phyloP scores from a whole-genome alignment of 1,140 invertebrate genomes.

The Bombus impatiens region DNA sequence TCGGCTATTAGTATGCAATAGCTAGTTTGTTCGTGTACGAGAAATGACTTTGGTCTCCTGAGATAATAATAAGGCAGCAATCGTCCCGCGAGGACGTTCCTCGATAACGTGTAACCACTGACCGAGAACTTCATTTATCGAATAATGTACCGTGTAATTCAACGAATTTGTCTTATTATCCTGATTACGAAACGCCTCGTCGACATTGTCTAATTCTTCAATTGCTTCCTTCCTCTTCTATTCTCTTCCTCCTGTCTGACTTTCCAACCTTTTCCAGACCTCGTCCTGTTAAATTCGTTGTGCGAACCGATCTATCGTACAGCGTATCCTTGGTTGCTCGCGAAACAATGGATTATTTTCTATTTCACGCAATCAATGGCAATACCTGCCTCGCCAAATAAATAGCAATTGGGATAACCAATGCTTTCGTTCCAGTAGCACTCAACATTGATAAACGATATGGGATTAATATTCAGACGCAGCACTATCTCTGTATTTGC shows the following conservation, averaged over 20 bases:
- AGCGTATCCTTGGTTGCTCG: not conserved
- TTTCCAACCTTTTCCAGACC: not conserved
- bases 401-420: too few species aligned
- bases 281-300: not conserved
- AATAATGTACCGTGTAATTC: not conserved
- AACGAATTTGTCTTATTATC: conserved; percentile 9
- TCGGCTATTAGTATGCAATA: conserved; percentile 66
- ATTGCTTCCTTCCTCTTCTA: not conserved
- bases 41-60: conserved; percentile 36
- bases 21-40: conserved; percentile 25
- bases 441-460: too few species aligned
- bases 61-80: conserved; percentile 64
- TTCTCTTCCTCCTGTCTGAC: not conserved
- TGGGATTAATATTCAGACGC: too few species aligned
- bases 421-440: too few species aligned
- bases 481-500: too few species aligned
- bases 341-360: too few species aligned
- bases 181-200: not conserved
- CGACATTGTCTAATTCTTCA: not conserved
- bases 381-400: too few species aligned
- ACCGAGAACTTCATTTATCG: conserved; percentile 12
- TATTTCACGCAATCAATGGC: too few species aligned
- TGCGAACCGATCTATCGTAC: not conserved
- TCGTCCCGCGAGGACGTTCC: conserved; percentile 52
- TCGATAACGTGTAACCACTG: not conserved